Base-by-base conservation (phyloP, 2,888 invertebrate species). In the Machimus atricapillus region DNA sequence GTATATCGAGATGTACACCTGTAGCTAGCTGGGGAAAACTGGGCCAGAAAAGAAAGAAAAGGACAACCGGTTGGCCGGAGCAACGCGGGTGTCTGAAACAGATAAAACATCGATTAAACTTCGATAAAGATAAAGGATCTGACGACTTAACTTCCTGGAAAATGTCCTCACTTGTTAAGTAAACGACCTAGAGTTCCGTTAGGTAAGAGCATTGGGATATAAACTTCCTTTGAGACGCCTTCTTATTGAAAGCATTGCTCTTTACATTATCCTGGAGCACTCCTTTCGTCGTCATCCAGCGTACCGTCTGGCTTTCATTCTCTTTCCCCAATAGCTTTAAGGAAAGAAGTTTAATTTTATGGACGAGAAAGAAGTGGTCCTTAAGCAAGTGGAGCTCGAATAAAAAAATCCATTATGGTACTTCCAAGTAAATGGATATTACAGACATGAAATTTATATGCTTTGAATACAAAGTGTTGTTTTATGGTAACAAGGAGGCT, bases 31-130 rank as follows among this genome's bases (percentile, higher is more conserved):
- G 37, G 74, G 3, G 14, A 58, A 85, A 88, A 86, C 66, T 82
- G 73, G 58, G 85, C 83, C 85, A 87, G 79, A 31, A 89, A 88
- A 74, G 87, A 87, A 88, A 87, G 87, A 89, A 88, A 87, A 86
- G 87, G 87, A 87, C 88, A 87, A 89, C 87, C 85, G 87, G 87
- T 85, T 87, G 88, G 87, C 79, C 81, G 58, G 88, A 88, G 88
- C 86, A 88, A 79, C 87, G 88, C 87, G 87, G 86, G 86, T 88
- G 88, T 88, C 87, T 89, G 88, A 86, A 89, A 88, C 87, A 89
- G 89, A 89, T 89, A 89, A 89, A 89, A 89, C 89, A 89, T 89
- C 89, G 89, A 89, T 89, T 89, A 89, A 89, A 89, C 88, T 89
- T 89, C 89, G 89, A 89, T 89, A 89, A 89, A 88, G 85, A 88